Evolutionary conservation across 2,113 vertebrate species (phyloP).

Genomic region (Aptenodytes forsteri): DNA sequence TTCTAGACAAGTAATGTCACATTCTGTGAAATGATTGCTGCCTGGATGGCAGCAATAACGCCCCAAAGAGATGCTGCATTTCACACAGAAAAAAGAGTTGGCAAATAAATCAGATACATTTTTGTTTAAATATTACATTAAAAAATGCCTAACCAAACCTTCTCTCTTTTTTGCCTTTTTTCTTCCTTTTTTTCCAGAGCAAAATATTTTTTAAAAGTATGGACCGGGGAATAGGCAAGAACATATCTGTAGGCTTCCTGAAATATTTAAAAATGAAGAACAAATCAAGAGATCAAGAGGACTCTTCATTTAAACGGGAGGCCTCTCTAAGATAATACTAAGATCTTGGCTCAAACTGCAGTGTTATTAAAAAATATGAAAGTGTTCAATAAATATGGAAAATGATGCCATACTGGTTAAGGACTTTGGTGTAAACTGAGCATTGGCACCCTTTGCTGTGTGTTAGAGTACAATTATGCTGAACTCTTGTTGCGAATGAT

Average conservation of each 20-base stretch:
- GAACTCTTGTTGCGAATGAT: background rate
- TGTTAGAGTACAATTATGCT: background rate
- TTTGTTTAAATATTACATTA: background rate
- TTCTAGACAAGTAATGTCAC: slow-evolving; percentile 8
- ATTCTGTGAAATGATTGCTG: background rate
- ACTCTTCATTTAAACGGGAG: background rate
- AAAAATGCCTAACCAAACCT: background rate
- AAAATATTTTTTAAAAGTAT: background rate
- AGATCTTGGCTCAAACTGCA: background rate
- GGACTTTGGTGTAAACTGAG: background rate
- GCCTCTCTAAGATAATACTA: background rate
- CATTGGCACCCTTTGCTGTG: background rate
- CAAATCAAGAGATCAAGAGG: background rate
- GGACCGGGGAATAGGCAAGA: background rate
- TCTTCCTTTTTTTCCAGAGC: background rate
- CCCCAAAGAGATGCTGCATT: background rate
- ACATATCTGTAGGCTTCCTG: background rate
- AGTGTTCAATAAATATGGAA: background rate
- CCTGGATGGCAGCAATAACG: background rate
- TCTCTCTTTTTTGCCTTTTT: background rate
- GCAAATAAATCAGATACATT: background rate
- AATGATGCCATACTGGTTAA: background rate
- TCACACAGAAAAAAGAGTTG: background rate
- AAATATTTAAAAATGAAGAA: background rate
- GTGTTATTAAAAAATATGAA: background rate